Conservation (phyloP, 92 coral and sea anemone species). For the Micromussa lordhowensis region DNA sequence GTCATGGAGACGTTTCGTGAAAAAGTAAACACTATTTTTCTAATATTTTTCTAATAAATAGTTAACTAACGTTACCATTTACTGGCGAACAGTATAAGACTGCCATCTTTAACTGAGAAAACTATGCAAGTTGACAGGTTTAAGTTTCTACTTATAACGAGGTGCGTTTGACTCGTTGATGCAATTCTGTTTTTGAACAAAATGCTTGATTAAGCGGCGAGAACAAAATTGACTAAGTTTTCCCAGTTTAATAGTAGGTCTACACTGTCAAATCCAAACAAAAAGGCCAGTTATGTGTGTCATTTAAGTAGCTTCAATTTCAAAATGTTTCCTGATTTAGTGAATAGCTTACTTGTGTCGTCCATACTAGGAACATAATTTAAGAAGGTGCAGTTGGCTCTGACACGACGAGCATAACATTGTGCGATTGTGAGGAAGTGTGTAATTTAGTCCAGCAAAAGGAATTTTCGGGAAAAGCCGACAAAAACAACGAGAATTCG, state of each 20-base stretch:
- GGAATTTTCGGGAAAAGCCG: background rate
- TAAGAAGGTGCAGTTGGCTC: background rate
- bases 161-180: background rate
- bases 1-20: background rate
- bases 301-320: background rate
- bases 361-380: slow-evolving; percentile 8
- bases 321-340: background rate
- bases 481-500: background rate
- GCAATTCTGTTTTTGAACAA: background rate
- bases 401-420: background rate
- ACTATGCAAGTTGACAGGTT: background rate
- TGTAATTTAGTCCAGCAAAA: background rate
- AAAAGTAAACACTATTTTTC: background rate
- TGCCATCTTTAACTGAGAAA: background rate
- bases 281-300: background rate
- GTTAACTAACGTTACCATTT: background rate
- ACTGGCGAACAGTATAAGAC: background rate
- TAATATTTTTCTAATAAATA: background rate
- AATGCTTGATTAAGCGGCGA: background rate
- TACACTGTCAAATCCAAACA: background rate
- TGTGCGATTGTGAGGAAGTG: background rate
- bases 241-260: background rate
- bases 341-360: background rate
- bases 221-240: background rate
- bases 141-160: background rate